phyloP scores from a whole-genome alignment of 2,888 invertebrate species.

The Cataglyphis albicans region DNA sequence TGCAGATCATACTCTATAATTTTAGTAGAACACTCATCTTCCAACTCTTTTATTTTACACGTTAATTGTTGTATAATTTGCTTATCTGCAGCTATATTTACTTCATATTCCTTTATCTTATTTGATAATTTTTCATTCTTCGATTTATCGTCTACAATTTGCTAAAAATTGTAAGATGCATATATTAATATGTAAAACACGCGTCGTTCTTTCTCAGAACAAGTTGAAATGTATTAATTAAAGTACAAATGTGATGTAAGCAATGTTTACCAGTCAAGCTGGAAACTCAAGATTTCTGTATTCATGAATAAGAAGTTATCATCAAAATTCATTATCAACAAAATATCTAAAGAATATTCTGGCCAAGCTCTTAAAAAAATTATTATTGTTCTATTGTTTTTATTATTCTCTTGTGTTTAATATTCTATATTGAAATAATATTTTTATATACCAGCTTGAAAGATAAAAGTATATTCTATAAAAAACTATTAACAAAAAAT shows the following conservation, averaged over 20 bases:
- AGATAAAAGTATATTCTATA: not conserved
- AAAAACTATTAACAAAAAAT: not conserved
- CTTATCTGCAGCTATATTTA: slow-evolving; percentile 75
- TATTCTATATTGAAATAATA: not conserved
- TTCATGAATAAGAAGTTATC: not conserved
- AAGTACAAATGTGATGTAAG: not conserved
- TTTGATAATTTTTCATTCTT: slow-evolving; percentile 54
- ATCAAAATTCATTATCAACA: not conserved
- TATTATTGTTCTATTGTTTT: not conserved
- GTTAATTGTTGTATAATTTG: slow-evolving; percentile 76
- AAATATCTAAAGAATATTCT: not conserved
- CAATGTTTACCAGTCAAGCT: not conserved
- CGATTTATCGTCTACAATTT: slow-evolving; percentile 70
- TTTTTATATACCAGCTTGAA: slow-evolving; percentile 16
- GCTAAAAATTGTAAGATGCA: slow-evolving; percentile 61
- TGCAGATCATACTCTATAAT: slow-evolving; percentile 69
- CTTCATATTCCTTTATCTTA: slow-evolving; percentile 63
- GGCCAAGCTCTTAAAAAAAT: not conserved
- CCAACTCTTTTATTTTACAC: slow-evolving; percentile 76
- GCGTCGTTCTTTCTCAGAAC: not conserved
- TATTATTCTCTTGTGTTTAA: not conserved
- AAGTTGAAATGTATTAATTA: not conserved
- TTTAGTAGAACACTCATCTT: slow-evolving; percentile 65
- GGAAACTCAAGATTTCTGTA: not conserved
- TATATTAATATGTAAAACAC: not conserved